Evolutionary conservation across 2,888 invertebrate species (phyloP), one percentile per base, ranked within the genome.

Genomic region (Ennomos fuscantarius): DNA sequence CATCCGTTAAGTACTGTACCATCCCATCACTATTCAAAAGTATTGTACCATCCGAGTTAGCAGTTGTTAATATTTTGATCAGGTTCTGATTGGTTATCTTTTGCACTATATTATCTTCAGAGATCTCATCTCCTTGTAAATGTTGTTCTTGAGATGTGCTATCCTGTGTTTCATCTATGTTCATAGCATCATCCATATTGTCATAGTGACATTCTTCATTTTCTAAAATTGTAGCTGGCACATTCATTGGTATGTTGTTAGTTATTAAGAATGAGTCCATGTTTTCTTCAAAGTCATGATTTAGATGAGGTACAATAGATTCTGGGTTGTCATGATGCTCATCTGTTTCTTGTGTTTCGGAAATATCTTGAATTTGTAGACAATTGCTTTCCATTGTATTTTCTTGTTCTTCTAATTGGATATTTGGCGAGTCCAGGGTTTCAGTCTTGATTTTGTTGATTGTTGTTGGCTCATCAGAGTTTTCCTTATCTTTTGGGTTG

Each of bases 201-300:
- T 83, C 83, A 63, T 73, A 86, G 36, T 85, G 84, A 52, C 75
- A 70, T 11, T 82, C 89, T 65, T 91, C 89, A 74, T 90, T 89
- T 72, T 89, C 88, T 5, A 92, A 69, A 32, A 92, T 92, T 12
- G 91, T 88, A 24, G 84, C 89, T 8, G 91, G 91, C n/a, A 92
- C 90, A 69, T 82, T 88, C 0, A 73, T 71, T 3, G 90, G 76
- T 0, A 91, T 85, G 6, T 82, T 82, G 51, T 87, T 81, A 5
- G 85, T 76, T 39, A 89, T 77, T 1, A 91, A 68, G 55, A 84
- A 92, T 6, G 89, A 84, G 60, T 89, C 86, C 60, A 90, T 79
- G 9, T 77, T 79, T 52, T 81, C 77, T 64, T 86, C 84, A 75
- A 86, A 89, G 8, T 68, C 70, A 40, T 70, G 72, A 9, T 68